Evolutionary conservation across 2,888 invertebrate genomes (phyloP), one percentile per base, ranked within the genome.

Genomic region (Hydriomena furcata): DNA sequence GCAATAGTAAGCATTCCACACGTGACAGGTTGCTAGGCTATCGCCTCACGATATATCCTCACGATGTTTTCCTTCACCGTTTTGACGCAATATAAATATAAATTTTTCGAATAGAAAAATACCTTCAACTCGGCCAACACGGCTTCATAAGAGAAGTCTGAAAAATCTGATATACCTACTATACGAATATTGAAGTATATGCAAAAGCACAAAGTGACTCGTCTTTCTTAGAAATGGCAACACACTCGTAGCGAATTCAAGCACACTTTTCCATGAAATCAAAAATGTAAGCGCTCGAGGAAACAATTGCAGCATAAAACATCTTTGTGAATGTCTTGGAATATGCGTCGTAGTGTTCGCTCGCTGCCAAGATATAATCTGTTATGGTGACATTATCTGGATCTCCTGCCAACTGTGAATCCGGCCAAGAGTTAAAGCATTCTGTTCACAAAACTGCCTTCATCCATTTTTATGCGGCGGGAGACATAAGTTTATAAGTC

Each of bases 311-410:
- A 44, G 41, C 30, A 60, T 75, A 76, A 79, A 79, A 77, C 76
- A 62, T 76, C 68, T 73, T 69, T 73, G 73, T 76, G 76, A 57
- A 82, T 73, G 68, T 76, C 73, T 79, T 74, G 73, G 75, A 73
- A 75, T 71, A 70, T 73, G 67, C 69, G 64, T 67, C 68, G 66
- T 59, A 60, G 71, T 63, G 67, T 66, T 63, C 71, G 68, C 62
- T 71, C 62, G 68, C 76, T 87, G 88, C 88, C 87, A 88, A 88
- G 84, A 84, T 79, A 84, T 88, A 87, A 88, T 88, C 88, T 86
- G 85, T 85, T 86, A 86, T 85, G 85, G 85, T 82, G 84, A 85
- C 85, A 83, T 85, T 86, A 85, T 85, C 84, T 77, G 71, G 73
- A 79, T 75, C 73, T 71, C 72, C 75, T 85, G 87, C 87, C 87